Conservation (phyloP, 2,888 invertebrate genomes). For the Dasypogon diadema region DNA sequence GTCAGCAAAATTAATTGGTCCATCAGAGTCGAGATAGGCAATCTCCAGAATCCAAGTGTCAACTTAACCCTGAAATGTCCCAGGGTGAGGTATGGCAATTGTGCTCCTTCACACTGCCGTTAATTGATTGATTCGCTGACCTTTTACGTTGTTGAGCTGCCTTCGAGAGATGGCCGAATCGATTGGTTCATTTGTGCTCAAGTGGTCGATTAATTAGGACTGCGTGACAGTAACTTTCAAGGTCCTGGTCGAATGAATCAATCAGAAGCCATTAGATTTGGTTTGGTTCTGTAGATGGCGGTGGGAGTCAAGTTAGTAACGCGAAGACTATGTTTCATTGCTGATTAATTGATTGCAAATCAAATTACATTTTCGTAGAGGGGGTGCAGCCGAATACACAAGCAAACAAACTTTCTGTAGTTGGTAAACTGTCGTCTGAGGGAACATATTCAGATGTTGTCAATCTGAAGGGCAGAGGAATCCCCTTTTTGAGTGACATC, state of each 20-base stretch:
- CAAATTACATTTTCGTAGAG: no score
- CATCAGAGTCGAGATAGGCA: neutral
- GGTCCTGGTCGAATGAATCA: neutral
- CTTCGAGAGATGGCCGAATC: neutral
- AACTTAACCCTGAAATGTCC: neutral
- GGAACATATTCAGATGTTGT: no score
- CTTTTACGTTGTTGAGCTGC: neutral
- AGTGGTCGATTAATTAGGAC: neutral
- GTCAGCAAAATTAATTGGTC: neutral
- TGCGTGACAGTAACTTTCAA: neutral
- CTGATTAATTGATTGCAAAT: no score
- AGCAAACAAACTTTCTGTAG: no score
- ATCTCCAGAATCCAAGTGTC: neutral
- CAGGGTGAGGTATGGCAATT: neutral
- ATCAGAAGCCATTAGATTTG: neutral
- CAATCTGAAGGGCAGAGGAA: no score
- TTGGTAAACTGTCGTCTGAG: no score
- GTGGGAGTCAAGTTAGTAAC: no score
- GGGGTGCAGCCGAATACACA: no score
- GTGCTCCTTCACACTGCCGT: neutral
- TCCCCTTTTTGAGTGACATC: no score
- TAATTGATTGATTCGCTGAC: conserved; percentile 3
- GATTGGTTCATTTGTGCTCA: neutral
- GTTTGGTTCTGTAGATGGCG: neutral
- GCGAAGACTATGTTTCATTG: no score